A percentile compares a stretch with the other conserved stretches of the same genome.
phyloP scores from a whole-genome alignment of 1,140 invertebrate genomes.

The Copidosoma floridanum region DNA sequence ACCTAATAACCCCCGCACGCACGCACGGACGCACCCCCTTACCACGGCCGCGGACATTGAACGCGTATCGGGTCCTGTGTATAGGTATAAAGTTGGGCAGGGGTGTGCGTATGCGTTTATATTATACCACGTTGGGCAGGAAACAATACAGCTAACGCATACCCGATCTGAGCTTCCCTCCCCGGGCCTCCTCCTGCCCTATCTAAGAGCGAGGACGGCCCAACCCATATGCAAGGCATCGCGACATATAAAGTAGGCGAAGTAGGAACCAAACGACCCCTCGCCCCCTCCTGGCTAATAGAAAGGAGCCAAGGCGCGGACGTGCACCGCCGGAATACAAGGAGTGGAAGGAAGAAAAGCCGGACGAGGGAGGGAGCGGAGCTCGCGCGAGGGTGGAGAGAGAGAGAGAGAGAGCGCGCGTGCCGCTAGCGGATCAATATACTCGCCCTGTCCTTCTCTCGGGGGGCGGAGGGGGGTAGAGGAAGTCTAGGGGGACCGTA shows the following conservation, averaged over 20 bases:
- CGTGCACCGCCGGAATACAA: not conserved
- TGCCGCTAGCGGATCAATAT: conserved; percentile 57
- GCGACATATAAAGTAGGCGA: not conserved
- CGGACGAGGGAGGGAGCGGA: not conserved
- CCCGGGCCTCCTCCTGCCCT: too few relatives aligned
- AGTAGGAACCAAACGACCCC: not conserved
- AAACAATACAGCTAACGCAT: conserved; percentile 6
- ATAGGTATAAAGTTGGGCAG: too few relatives aligned
- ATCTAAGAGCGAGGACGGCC: not conserved
- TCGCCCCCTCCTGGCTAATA: not conserved
- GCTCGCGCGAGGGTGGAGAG: conserved; percentile 24
- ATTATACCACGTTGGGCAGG: not conserved
- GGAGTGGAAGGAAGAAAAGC: conserved; percentile 5
- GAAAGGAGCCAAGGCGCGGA: not conserved
- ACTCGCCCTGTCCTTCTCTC: conserved; percentile 33
- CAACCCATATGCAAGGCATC: conserved; percentile 11
- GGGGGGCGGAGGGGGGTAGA: conserved; percentile 34
- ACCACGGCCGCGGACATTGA: too few relatives aligned
- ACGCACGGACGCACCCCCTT: too few relatives aligned
- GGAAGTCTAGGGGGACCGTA: conserved; percentile 29
- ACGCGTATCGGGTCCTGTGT: too few relatives aligned
- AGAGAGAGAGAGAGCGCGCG: conserved; percentile 45
- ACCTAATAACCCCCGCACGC: too few relatives aligned
- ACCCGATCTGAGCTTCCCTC: too few relatives aligned
- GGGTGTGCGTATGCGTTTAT: not conserved